phyloP scores from a whole-genome alignment of 2,797 vertebrate genomes.

The Hyperoplus immaculatus region DNA sequence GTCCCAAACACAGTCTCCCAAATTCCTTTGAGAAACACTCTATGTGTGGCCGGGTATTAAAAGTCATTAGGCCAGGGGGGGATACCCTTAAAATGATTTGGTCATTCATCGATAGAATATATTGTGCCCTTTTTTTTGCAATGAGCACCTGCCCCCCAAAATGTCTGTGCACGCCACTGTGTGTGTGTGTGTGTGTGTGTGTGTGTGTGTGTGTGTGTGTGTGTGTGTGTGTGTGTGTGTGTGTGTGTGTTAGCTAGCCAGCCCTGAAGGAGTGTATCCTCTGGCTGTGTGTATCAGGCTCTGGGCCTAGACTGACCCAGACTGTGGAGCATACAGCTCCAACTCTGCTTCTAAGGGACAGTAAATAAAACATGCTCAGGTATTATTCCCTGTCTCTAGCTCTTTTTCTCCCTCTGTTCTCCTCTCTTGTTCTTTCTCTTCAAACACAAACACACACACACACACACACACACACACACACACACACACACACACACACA shows the following conservation, averaged over 20 bases:
- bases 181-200: conserved; percentile 3
- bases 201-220: background rate
- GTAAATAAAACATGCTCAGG: conserved; percentile 63
- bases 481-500: background rate
- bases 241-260: conserved; percentile 1
- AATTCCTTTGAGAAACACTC: too few species aligned
- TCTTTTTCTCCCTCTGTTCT: background rate
- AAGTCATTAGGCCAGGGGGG: too few species aligned
- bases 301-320: conserved; percentile 43
- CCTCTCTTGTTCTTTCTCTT: background rate
- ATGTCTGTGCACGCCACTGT: too few species aligned
- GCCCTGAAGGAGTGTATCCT: conserved; percentile 46
- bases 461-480: background rate
- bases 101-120: too few species aligned
- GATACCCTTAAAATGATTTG: too few species aligned
- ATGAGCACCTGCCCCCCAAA: too few species aligned
- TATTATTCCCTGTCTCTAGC: background rate
- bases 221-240: background rate
- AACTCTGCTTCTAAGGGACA: conserved; percentile 44
- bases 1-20: too few species aligned
- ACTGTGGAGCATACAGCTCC: conserved; percentile 46
- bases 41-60: too few species aligned
- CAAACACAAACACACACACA: background rate
- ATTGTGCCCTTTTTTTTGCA: too few species aligned
- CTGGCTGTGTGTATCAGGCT: conserved; percentile 42